phyloP scores from a whole-genome alignment of 2,888 invertebrate species.

The Linyphia triangularis region DNA sequence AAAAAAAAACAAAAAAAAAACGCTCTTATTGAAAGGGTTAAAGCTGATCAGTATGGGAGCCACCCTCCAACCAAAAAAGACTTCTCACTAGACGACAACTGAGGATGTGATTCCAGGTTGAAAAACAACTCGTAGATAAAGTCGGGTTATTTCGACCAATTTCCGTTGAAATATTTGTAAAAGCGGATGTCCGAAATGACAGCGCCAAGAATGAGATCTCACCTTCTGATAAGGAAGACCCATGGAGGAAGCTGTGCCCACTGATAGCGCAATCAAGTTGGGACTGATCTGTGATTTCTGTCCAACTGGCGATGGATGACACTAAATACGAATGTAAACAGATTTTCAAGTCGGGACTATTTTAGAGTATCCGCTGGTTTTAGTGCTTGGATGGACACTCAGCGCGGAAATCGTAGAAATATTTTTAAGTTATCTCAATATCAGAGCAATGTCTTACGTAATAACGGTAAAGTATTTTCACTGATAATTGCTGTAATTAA shows the following conservation, averaged over 20 bases:
- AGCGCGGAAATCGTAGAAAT: not conserved
- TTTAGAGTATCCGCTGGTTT: conserved; percentile 8
- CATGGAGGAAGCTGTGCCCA: conserved; percentile 15
- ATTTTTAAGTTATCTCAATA: too few species aligned
- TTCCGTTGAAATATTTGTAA: conserved; percentile 31
- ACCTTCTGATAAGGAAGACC: not conserved
- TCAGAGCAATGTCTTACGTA: too few species aligned
- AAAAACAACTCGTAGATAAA: conserved; percentile 9
- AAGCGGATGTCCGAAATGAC: conserved; percentile 2
- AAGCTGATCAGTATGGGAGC: too few species aligned
- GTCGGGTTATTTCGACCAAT: conserved; percentile 20
- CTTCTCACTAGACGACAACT: too few species aligned
- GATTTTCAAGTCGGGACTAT: not conserved
- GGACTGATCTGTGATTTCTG: not conserved
- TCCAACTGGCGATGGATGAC: not conserved
- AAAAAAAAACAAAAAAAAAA: too few species aligned
- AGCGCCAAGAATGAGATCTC: not conserved
- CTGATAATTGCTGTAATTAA: too few species aligned
- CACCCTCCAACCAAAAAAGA: too few species aligned
- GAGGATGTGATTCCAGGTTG: not conserved
- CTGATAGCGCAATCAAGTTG: not conserved
- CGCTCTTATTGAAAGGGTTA: too few species aligned
- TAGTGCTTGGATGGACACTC: not conserved
- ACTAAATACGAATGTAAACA: too few species aligned
- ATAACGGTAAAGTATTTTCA: too few species aligned